phyloP scores from a whole-genome alignment of 2,113 vertebrate genomes.

The Rattus norvegicus region GRCr8 NC_086022.1:15158001-15158500 shows the following conservation, averaged over 20 bases:
- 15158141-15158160: background rate
- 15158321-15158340: background rate
- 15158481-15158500: background rate
- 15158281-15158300: background rate
- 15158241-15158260: background rate
- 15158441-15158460: background rate
- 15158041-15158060: slow-evolving; percentile 23
- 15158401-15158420: background rate
- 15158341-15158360: background rate
- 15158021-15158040: slow-evolving; percentile 43
- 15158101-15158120: background rate
- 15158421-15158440: background rate
- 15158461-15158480: background rate
- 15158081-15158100: background rate
- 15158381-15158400: background rate
- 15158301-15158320: background rate
- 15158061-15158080: background rate
- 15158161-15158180: background rate
- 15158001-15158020: background rate
- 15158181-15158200: background rate
- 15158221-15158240: slow-evolving; percentile 1
- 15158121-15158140: background rate
- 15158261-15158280: slow-evolving; percentile 23
- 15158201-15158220: background rate
- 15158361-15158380: background rate